phyloP scores from a whole-genome alignment of 2,888 invertebrate genomes.

The Dendrolimus pini region DNA sequence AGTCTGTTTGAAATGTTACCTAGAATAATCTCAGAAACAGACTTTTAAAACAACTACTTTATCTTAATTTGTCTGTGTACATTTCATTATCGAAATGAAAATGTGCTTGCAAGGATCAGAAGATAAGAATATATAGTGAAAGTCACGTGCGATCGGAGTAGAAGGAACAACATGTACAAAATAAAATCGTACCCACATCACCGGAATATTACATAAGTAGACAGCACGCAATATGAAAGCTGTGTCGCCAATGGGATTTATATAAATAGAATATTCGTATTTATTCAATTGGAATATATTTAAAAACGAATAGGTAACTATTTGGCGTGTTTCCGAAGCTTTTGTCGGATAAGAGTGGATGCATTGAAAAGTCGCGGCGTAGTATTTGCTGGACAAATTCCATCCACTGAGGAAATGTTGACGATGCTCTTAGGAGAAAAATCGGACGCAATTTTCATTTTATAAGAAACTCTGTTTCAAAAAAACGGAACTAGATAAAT shows the following conservation, averaged over 20 bases:
- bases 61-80: too few species aligned
- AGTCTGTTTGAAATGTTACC: too few species aligned
- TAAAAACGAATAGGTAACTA: conserved; percentile 12
- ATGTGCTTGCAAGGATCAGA: too few species aligned
- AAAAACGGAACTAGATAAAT: background rate
- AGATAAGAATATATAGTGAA: too few species aligned
- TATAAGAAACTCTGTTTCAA: conserved; percentile 13
- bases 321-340: conserved; percentile 20
- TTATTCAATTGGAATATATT: conserved; percentile 2
- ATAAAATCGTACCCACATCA: too few species aligned
- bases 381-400: conserved; percentile 38
- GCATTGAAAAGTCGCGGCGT: conserved; percentile 17
- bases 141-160: too few species aligned
- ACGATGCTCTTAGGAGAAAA: conserved; percentile 25
- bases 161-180: too few species aligned
- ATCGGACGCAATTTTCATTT: conserved; percentile 22
- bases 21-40: too few species aligned
- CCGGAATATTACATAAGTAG: too few species aligned
- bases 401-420: conserved; percentile 27
- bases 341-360: conserved; percentile 14
- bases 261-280: background rate
- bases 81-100: too few species aligned
- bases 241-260: conserved; percentile 7
- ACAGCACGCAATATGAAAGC: too few species aligned
- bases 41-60: too few species aligned